Conservation (phyloP, 1,140 invertebrate species). For the Penaeus vannamei region DNA sequence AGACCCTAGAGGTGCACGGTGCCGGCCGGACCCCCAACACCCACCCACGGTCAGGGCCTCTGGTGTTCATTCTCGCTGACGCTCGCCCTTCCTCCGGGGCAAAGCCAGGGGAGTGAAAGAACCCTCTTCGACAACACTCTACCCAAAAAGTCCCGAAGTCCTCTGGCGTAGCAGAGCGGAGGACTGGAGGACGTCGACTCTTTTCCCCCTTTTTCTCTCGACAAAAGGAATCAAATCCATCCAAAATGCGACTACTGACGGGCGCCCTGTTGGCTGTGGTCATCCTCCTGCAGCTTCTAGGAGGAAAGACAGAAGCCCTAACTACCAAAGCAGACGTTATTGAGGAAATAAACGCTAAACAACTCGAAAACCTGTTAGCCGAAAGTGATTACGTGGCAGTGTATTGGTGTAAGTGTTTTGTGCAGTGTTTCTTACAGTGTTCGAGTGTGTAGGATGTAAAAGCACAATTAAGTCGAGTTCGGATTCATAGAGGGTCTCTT, state of each 20-base stretch:
- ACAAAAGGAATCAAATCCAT: neutral
- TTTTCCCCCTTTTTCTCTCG: neutral
- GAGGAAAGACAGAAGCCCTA: neutral
- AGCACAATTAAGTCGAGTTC: too few species aligned
- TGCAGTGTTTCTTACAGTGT: neutral
- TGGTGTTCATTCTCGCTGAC: neutral
- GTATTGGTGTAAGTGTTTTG: constrained; percentile 91
- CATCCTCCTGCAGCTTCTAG: neutral
- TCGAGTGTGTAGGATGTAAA: too few species aligned
- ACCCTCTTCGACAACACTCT: neutral
- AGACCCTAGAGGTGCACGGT: constrained; percentile 52
- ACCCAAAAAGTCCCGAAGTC: neutral
- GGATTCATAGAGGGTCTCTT: neutral
- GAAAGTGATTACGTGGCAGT: constrained; percentile 95
- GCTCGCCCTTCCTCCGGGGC: constrained; percentile 17
- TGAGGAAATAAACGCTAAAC: constrained; percentile 92
- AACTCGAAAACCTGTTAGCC: constrained; percentile 88
- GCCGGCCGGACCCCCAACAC: constrained; percentile 51
- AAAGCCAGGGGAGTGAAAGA: constrained; percentile 10
- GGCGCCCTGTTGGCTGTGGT: constrained; percentile 38
- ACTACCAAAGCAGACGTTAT: constrained; percentile 73
- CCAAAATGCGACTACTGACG: constrained; percentile 28
- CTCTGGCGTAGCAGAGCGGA: constrained; percentile 8
- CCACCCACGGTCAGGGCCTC: constrained; percentile 6
- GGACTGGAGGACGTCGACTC: neutral